Conservation (phyloP, 2,888 invertebrate genomes). For the Sphaerolaimus hirsutus region DNA sequence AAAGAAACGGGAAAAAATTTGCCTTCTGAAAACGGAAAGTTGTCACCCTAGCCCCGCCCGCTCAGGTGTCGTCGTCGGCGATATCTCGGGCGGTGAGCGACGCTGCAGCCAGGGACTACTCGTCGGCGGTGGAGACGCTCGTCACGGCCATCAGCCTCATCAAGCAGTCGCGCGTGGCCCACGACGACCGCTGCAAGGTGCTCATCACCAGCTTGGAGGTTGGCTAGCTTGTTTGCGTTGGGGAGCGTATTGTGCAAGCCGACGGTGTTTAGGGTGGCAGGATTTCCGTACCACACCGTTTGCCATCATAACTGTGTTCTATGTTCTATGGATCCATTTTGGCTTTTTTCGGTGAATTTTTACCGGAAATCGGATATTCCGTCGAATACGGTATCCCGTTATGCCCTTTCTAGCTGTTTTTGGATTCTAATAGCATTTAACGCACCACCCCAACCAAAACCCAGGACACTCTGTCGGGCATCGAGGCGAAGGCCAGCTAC, state of each 20-base stretch:
- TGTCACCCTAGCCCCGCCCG: too few species aligned
- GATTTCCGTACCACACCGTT: too few species aligned
- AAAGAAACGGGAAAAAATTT: too few species aligned
- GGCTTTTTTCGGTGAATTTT: too few species aligned
- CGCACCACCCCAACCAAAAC: too few species aligned
- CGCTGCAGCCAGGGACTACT: slow-evolving; percentile 63
- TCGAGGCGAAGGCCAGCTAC: slow-evolving; percentile 82
- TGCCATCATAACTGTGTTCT: too few species aligned
- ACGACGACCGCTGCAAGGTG: slow-evolving; percentile 91
- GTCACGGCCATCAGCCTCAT: slow-evolving; percentile 94
- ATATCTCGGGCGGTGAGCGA: slow-evolving; percentile 89
- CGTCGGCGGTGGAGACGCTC: slow-evolving; percentile 88
- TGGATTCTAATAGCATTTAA: too few species aligned
- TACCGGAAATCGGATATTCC: background rate
- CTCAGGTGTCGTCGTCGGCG: slow-evolving; percentile 56
- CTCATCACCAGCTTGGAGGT: slow-evolving; percentile 77
- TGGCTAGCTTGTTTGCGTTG: too few species aligned
- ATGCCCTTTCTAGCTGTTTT: too few species aligned
- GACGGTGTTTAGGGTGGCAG: background rate
- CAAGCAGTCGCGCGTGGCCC: slow-evolving; percentile 81
- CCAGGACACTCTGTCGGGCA: slow-evolving; percentile 83
- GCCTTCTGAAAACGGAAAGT: too few species aligned
- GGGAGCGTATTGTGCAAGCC: too few species aligned
- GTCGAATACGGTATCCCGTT: background rate
- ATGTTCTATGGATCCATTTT: too few species aligned